Conservation (phyloP, 2,113 vertebrate species). For the Perca fluviatilis region DNA sequence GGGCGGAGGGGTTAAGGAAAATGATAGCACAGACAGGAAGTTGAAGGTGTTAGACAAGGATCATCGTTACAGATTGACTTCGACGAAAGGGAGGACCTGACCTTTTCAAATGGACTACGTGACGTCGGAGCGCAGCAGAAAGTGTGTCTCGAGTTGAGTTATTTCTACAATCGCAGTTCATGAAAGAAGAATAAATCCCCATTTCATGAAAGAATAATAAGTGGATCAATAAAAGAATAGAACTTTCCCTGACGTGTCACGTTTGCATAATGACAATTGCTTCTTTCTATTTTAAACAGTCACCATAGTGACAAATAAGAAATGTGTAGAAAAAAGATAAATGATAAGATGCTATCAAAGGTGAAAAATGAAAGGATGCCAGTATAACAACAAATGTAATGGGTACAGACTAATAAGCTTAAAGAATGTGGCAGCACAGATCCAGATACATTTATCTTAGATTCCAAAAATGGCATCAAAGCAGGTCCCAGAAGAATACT, state of each 20-base stretch:
- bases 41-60: slow-evolving; percentile 25
- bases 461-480: no score
- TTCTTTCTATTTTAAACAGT: no score
- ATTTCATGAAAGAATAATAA: not conserved
- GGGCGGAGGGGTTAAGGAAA: slow-evolving; percentile 7
- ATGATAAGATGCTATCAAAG: not conserved
- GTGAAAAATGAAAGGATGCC: not conserved
- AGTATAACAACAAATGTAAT: not conserved
- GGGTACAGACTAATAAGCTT: not conserved
- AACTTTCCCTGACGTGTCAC: not conserved
- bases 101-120: not conserved
- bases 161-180: not conserved
- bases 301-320: not conserved
- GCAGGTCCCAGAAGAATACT: no score
- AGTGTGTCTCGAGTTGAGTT: not conserved
- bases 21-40: slow-evolving; percentile 6
- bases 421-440: not conserved
- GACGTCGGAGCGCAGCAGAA: not conserved
- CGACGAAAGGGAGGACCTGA: not conserved
- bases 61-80: slow-evolving; percentile 1
- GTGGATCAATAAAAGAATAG: not conserved
- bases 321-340: not conserved
- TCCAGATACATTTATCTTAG: not conserved
- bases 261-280: not conserved
- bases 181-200: not conserved